Percentiles rank a stretch among this genome's conserved stretches.
phyloP scores from a whole-genome alignment of 2,888 invertebrate genomes.

The Melieria omissa region DNA sequence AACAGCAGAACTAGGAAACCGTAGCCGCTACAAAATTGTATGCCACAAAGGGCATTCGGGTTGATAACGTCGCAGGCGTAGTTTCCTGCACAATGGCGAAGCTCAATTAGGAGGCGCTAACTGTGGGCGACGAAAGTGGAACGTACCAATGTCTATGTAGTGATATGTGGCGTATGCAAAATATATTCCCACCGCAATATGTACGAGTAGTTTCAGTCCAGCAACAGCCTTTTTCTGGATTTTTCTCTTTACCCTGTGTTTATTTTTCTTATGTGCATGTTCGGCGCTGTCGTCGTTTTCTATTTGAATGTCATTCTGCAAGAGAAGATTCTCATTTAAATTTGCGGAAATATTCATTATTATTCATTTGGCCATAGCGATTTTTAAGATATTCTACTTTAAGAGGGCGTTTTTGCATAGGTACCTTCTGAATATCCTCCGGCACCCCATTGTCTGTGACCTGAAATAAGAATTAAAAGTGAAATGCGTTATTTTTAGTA shows the following conservation, averaged over 20 bases:
- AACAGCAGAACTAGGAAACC: conserved; percentile 78
- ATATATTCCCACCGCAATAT: conserved; percentile 55
- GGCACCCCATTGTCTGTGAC: not conserved
- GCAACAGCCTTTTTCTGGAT: conserved; percentile 42
- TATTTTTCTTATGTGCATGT: conserved; percentile 4
- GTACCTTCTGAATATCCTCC: not conserved
- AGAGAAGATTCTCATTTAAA: too few species aligned
- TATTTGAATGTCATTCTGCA: too few species aligned
- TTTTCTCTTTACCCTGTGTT: conserved; percentile 19
- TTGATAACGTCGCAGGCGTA: conserved; percentile 31
- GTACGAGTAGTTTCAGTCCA: conserved; percentile 46
- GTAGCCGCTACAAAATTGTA: conserved; percentile 74
- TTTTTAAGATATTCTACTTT: too few species aligned
- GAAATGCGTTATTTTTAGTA: not conserved
- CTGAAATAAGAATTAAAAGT: not conserved
- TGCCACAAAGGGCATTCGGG: conserved; percentile 50
- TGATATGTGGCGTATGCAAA: conserved; percentile 63
- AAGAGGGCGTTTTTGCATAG: too few species aligned
- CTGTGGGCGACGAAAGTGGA: not conserved
- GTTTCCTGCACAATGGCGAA: conserved; percentile 29
- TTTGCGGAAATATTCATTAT: too few species aligned
- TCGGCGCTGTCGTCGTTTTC: too few species aligned
- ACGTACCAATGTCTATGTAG: conserved; percentile 57
- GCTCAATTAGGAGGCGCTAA: not conserved
- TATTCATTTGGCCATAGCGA: too few species aligned